Conservation (phyloP, 2,888 invertebrate species). For the Myathropa florea region DNA sequence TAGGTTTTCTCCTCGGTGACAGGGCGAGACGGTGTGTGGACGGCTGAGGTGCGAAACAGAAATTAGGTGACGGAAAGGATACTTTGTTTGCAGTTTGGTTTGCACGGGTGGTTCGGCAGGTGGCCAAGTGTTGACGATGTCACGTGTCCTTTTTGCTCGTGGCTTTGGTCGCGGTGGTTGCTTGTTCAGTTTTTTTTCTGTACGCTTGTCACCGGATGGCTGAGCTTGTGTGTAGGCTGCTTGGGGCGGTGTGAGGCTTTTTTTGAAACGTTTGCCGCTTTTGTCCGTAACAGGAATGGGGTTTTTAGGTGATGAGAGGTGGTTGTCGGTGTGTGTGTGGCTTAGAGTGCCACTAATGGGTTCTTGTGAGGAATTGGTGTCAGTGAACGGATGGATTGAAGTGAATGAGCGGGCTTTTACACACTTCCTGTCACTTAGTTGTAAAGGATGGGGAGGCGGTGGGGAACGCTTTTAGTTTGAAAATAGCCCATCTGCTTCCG, state of each 20-base stretch:
- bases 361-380: constrained; percentile 9
- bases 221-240: background rate
- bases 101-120: constrained; percentile 51
- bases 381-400: background rate
- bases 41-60: constrained; percentile 9
- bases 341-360: constrained; percentile 35
- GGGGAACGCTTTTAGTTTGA: background rate
- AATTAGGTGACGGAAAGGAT: constrained; percentile 65
- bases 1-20: constrained; percentile 4
- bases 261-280: constrained; percentile 5
- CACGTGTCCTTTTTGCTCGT: constrained; percentile 28
- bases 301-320: constrained; percentile 52
- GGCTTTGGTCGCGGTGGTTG: constrained; percentile 6
- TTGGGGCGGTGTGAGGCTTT: background rate
- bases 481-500: background rate
- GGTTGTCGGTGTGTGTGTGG: background rate
- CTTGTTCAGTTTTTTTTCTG: background rate
- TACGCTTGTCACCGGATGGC: background rate
- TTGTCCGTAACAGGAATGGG: constrained; percentile 33
- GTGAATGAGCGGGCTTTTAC: background rate
- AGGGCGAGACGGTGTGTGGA: no score
- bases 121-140: constrained; percentile 58
- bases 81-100: constrained; percentile 53
- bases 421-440: background rate
- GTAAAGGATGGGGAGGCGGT: background rate